Evolutionary conservation across 2,797 vertebrate species (phyloP).

Genomic region (Monodelphis domestica): DNA sequence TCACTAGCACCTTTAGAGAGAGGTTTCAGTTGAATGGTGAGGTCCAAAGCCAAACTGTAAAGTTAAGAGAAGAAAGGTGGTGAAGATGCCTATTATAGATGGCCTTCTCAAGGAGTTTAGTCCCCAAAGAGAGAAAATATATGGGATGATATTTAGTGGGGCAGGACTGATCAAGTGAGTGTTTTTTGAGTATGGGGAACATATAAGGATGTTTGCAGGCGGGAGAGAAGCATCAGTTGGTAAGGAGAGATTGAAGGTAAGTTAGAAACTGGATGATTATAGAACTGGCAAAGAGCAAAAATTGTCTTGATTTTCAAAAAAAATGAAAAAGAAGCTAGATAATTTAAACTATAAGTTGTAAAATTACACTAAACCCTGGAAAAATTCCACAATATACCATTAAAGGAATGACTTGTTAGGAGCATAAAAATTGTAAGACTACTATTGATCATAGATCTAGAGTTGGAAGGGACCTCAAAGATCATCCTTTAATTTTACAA

Average conservation of each 20-base stretch:
- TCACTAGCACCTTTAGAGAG: neutral
- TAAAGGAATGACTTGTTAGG: neutral
- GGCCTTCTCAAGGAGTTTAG: neutral
- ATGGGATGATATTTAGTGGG: neutral
- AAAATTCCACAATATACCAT: neutral
- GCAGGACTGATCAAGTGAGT: neutral
- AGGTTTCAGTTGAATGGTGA: neutral
- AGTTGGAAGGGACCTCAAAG: neutral
- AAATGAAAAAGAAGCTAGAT: neutral
- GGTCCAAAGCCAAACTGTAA: neutral
- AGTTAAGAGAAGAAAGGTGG: neutral
- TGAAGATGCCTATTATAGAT: neutral
- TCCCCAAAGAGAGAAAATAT: neutral
- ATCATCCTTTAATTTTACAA: neutral
- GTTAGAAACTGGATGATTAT: neutral
- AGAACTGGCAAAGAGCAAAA: neutral
- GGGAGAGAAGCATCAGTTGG: neutral
- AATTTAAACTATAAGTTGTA: neutral
- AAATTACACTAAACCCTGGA: neutral
- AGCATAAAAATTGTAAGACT: neutral
- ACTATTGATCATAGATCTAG: neutral
- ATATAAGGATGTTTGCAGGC: neutral
- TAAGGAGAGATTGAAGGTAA: neutral
- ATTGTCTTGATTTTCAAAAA: neutral
- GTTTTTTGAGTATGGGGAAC: neutral